phyloP scores from a whole-genome alignment of 2,113 vertebrate species.

The Gallinago undulata region DNA sequence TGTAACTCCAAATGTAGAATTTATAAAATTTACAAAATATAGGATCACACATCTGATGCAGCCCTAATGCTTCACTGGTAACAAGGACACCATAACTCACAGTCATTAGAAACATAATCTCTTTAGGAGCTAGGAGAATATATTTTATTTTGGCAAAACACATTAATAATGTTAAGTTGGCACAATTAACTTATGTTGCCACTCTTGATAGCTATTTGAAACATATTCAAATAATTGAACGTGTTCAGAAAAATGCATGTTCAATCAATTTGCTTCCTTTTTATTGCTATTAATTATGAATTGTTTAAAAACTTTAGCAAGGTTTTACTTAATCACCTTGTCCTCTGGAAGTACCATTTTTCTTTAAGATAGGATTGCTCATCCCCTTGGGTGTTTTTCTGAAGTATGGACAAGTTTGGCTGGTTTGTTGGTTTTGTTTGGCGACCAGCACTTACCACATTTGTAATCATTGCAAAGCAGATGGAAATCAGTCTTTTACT shows the following conservation, averaged over 20 bases:
- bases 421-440: neutral
- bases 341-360: neutral
- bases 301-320: neutral
- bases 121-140: neutral
- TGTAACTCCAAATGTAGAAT: neutral
- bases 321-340: neutral
- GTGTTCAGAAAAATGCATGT: neutral
- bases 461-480: slow-evolving; percentile 41
- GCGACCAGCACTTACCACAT: neutral
- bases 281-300: neutral
- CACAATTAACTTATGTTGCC: neutral
- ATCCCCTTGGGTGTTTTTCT: neutral
- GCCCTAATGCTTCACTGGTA: neutral
- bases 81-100: neutral
- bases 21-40: neutral
- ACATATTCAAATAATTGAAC: neutral
- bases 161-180: neutral
- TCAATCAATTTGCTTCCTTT: neutral
- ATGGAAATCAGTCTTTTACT: slow-evolving; percentile 56
- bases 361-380: neutral
- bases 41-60: neutral
- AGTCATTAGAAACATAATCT: neutral
- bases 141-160: neutral
- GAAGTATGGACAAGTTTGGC: neutral
- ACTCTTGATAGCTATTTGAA: neutral